These are phyloP conservation scores for Drosophila hydei DNA, from an alignment of 1,140 invertebrate genomes.

Conservation along the genomic window DNA sequence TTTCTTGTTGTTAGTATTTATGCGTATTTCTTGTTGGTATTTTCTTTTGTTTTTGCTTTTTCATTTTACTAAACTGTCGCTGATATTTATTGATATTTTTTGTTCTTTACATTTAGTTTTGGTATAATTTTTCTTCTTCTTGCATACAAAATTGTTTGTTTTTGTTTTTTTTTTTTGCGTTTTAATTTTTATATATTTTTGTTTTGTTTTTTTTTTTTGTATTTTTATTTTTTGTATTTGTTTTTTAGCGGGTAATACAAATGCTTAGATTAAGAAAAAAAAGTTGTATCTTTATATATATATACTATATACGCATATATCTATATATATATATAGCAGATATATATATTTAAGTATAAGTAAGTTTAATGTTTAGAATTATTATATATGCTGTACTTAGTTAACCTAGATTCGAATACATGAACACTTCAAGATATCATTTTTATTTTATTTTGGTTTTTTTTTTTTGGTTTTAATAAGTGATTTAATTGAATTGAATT, in stretches of 20 bases:
- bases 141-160: constrained; percentile 57
- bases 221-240: constrained; percentile 33
- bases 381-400: constrained; percentile 71
- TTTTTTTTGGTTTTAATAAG: constrained; percentile 53
- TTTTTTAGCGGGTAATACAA: constrained; percentile 76
- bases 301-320: constrained; percentile 38
- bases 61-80: constrained; percentile 56
- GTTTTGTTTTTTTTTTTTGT: constrained; percentile 24
- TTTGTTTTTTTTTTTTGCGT: constrained; percentile 30
- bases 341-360: constrained; percentile 15
- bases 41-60: constrained; percentile 35
- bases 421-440: constrained; percentile 82
- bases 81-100: constrained; percentile 78
- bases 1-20: constrained; percentile 50
- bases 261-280: constrained; percentile 76
- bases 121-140: constrained; percentile 37
- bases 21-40: constrained; percentile 41
- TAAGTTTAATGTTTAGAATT: constrained; percentile 56
- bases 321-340: too few relatives aligned
- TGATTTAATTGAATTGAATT: constrained; percentile 78
- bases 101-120: constrained; percentile 54
- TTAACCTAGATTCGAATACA: constrained; percentile 81
- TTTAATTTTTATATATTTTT: constrained; percentile 32
- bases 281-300: constrained; percentile 59
- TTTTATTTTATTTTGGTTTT: constrained; percentile 27